These are phyloP conservation scores for Phenacoccus solenopsis DNA, from an alignment of 1,140 invertebrate species.

Conservation along the genomic window DNA sequence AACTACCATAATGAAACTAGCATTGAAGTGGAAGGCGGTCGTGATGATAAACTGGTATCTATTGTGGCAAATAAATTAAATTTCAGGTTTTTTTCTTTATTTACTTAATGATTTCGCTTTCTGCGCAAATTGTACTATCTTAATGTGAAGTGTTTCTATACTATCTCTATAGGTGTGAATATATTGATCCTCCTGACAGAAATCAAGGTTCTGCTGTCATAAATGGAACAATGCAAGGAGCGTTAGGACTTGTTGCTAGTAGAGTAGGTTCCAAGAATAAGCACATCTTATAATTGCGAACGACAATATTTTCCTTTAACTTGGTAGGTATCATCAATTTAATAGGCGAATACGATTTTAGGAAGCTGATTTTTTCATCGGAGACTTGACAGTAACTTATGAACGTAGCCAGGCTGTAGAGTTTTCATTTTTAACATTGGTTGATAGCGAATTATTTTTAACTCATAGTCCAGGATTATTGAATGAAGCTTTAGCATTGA, in stretches of 20 bases:
- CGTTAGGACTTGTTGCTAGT: slow-evolving; percentile 49
- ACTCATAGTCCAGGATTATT: slow-evolving; percentile 52
- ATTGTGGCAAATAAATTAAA: slow-evolving; percentile 49
- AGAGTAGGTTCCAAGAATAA: slow-evolving; percentile 35
- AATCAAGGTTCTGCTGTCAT: slow-evolving; percentile 49
- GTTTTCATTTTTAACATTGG: slow-evolving; percentile 54
- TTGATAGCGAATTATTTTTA: slow-evolving; percentile 54
- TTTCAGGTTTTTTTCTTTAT: slow-evolving; percentile 37
- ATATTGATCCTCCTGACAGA: slow-evolving; percentile 52
- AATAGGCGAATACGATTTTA: too few relatives aligned
- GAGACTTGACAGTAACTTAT: slow-evolving; percentile 53
- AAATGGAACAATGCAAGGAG: slow-evolving; percentile 51
- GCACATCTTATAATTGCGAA: neutral
- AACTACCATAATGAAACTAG: slow-evolving; percentile 42
- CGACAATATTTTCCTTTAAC: neutral
- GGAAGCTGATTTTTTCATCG: slow-evolving; percentile 54
- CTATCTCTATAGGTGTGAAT: slow-evolving; percentile 39
- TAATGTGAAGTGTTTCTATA: neutral
- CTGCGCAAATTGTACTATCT: neutral
- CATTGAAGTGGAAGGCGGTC: slow-evolving; percentile 47
- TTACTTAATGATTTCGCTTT: neutral
- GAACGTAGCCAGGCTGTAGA: slow-evolving; percentile 50
- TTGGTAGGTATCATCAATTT: neutral
- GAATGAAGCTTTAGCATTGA: slow-evolving; percentile 52
- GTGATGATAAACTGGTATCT: slow-evolving; percentile 49